A percentile compares a stretch with the other conserved stretches of the same genome.
phyloP scores from a whole-genome alignment of 2,888 invertebrate species.

The Archaeoteleia sp. region DNA sequence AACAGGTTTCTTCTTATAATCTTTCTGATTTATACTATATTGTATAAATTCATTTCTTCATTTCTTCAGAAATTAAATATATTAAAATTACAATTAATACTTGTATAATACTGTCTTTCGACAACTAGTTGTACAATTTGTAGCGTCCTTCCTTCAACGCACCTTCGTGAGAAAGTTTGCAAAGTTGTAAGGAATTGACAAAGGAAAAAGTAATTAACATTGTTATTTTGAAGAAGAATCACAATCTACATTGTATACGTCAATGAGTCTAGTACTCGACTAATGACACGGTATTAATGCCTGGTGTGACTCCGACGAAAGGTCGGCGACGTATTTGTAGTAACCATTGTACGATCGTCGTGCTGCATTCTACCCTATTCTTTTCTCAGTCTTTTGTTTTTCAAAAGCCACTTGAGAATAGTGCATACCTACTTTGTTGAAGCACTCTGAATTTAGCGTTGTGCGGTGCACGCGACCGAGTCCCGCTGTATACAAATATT shows the following conservation, averaged over 20 bases:
- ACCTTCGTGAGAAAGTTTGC: neutral
- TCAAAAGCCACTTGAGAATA: constrained; percentile 56
- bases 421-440: constrained; percentile 35
- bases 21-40: too few relatives aligned
- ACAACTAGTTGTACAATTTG: too few relatives aligned
- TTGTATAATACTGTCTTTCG: too few relatives aligned
- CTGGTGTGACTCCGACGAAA: constrained; percentile 21
- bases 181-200: neutral
- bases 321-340: constrained; percentile 39
- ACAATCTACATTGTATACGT: neutral
- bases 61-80: too few relatives aligned
- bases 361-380: constrained; percentile 61
- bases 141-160: too few relatives aligned
- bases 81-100: too few relatives aligned
- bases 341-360: constrained; percentile 61
- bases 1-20: too few relatives aligned
- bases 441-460: constrained; percentile 37
- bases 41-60: too few relatives aligned
- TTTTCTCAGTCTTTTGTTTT: constrained; percentile 61
- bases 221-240: constrained; percentile 3
- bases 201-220: neutral
- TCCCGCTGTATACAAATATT: constrained; percentile 25
- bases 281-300: constrained; percentile 24
- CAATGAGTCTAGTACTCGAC: constrained; percentile 10
- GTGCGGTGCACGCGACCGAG: constrained; percentile 48